phyloP scores from a whole-genome alignment of 1,140 invertebrate species.

The Hypothenemus hampei region DNA sequence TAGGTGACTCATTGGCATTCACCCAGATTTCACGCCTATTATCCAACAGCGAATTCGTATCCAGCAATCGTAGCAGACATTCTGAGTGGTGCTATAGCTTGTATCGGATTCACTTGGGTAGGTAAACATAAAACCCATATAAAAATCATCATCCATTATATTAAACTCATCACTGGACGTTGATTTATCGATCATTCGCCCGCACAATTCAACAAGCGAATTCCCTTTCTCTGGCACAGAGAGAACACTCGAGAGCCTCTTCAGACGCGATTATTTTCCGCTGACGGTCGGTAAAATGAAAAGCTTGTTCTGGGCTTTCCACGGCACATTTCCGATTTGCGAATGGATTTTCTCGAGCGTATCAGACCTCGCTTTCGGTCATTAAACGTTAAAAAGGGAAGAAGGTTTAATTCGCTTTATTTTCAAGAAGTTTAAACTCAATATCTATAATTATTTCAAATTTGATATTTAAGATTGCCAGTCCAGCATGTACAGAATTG shows the following conservation, averaged over 20 bases:
- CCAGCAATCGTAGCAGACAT: conserved; percentile 93
- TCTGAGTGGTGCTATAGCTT: conserved; percentile 88
- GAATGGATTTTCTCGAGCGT: conserved; percentile 19
- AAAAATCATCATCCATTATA: too few species aligned
- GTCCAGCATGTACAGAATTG: conserved; percentile 95
- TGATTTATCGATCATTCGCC: too few species aligned
- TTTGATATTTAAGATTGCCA: conserved; percentile 66
- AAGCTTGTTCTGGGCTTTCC: conserved; percentile 17
- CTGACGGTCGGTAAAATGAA: conserved; percentile 18
- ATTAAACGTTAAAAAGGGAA: not conserved
- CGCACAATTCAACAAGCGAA: too few species aligned
- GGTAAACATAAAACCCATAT: too few species aligned
- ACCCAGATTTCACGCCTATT: conserved; percentile 97
- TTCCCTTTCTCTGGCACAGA: too few species aligned
- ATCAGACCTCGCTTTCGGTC: not conserved
- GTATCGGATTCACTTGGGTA: conserved; percentile 86
- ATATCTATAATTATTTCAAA: not conserved
- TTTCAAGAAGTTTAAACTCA: too few species aligned
- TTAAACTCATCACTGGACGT: too few species aligned
- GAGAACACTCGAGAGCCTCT: too few species aligned
- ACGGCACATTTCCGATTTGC: conserved; percentile 18
- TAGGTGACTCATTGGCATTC: conserved; percentile 97
- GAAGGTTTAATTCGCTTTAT: too few species aligned
- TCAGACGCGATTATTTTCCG: too few species aligned
- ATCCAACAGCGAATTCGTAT: conserved; percentile 94